phyloP scores from a whole-genome alignment of 2,888 invertebrate species.

The Stenoptilia bipunctidactyla region DNA sequence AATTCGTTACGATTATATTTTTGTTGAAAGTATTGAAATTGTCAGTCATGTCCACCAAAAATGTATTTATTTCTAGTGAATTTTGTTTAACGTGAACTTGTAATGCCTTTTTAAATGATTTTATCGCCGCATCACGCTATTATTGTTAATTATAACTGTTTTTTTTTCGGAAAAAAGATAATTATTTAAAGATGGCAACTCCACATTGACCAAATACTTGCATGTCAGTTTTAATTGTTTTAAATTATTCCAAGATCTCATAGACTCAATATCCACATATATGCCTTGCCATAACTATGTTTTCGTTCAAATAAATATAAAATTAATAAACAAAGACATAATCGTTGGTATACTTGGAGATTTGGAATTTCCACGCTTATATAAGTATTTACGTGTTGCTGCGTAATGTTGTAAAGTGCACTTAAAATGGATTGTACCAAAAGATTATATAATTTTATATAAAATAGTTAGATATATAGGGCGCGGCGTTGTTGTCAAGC shows the following conservation, averaged over 20 bases:
- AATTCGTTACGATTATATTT: not conserved
- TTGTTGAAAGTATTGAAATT: not conserved
- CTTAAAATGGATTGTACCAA: constrained; percentile 67
- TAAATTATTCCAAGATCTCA: too few relatives aligned
- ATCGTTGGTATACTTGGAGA: constrained; percentile 30
- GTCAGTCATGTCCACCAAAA: not conserved
- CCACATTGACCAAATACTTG: too few relatives aligned
- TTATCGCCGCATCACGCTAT: not conserved
- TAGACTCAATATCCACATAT: not conserved
- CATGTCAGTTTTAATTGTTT: too few relatives aligned
- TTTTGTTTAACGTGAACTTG: not conserved
- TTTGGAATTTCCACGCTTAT: constrained; percentile 50
- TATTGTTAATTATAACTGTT: not conserved
- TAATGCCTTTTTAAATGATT: not conserved
- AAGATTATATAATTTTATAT: constrained; percentile 70
- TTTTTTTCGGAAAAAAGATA: not conserved
- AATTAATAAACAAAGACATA: constrained; percentile 13
- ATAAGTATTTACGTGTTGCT: constrained; percentile 12
- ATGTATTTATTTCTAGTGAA: constrained; percentile 1
- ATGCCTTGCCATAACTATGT: not conserved
- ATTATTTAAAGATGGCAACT: too few relatives aligned
- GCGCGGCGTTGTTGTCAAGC: constrained; percentile 46
- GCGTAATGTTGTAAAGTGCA: constrained; percentile 60
- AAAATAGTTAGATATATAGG: constrained; percentile 57
- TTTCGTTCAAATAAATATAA: not conserved